These are phyloP conservation scores for Nomada ferruginata DNA, from an alignment of 2,888 invertebrate genomes.

Conservation along the genomic window DNA sequence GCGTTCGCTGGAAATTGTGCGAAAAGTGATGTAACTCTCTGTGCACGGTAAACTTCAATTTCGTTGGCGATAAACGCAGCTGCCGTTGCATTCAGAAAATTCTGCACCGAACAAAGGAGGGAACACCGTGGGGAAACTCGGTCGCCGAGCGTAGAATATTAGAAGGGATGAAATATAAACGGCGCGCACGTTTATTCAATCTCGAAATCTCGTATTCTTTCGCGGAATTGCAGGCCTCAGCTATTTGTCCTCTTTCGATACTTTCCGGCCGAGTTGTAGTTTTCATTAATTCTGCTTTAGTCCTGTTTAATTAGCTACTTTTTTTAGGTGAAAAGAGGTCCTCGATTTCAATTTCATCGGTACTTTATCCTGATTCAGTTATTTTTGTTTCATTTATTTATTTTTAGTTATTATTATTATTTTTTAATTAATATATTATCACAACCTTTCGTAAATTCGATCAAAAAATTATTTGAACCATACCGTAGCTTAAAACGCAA, in stretches of 20 bases:
- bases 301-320: too few species aligned
- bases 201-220: background rate
- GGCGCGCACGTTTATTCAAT: background rate
- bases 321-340: too few species aligned
- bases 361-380: too few species aligned
- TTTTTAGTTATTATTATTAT: too few species aligned
- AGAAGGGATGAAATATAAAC: background rate
- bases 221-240: background rate
- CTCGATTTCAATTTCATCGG: too few species aligned
- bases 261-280: too few species aligned
- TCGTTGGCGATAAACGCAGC: conserved; percentile 25
- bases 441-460: too few species aligned
- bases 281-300: too few species aligned
- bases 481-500: too few species aligned
- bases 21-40: conserved; percentile 19
- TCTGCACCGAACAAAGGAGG: background rate
- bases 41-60: conserved; percentile 27
- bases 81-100: conserved; percentile 19
- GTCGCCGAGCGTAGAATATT: background rate
- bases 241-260: background rate
- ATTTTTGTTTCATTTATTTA: too few species aligned
- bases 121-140: background rate
- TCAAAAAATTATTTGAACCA: too few species aligned
- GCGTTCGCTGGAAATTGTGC: conserved; percentile 27
- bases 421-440: too few species aligned